phyloP scores from a whole-genome alignment of 2,113 vertebrate genomes.

The Hirundichthys speculiger region DNA sequence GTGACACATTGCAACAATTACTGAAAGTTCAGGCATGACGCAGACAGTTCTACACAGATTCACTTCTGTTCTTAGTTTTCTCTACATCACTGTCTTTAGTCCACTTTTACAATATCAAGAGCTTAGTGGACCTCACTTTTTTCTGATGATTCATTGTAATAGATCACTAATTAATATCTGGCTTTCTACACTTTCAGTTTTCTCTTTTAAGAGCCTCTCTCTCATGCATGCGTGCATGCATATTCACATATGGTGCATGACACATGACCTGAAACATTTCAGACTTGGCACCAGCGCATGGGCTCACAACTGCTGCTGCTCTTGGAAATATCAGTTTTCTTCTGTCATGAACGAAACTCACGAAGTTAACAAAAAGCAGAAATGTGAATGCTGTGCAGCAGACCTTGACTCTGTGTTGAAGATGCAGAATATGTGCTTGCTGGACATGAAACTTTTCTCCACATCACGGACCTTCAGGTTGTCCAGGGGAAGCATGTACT shows the following conservation, averaged over 20 bases:
- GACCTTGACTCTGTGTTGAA: slow-evolving; percentile 93
- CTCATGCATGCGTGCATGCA: neutral
- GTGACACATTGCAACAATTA: slow-evolving; percentile 13
- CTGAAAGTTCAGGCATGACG: neutral
- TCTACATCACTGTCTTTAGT: neutral
- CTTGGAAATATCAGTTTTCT: neutral
- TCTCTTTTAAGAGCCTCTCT: no score
- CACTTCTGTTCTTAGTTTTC: slow-evolving; percentile 4
- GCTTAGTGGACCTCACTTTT: neutral
- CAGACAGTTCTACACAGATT: neutral
- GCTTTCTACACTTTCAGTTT: no score
- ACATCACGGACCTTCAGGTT: slow-evolving; percentile 92
- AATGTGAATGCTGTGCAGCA: slow-evolving; percentile 31
- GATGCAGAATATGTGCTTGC: slow-evolving; percentile 90
- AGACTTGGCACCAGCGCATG: neutral
- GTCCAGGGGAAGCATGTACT: slow-evolving; percentile 96
- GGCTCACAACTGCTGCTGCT: slow-evolving; percentile 7
- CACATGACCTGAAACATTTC: slow-evolving; percentile 51
- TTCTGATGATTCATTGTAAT: neutral
- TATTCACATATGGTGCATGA: slow-evolving; percentile 9
- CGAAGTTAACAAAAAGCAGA: neutral
- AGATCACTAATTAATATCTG: no score
- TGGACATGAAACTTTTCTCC: slow-evolving; percentile 94
- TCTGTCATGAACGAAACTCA: neutral
- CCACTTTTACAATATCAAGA: neutral